Conservation (phyloP, 2,888 invertebrate species). For the Folsomia candida region DNA sequence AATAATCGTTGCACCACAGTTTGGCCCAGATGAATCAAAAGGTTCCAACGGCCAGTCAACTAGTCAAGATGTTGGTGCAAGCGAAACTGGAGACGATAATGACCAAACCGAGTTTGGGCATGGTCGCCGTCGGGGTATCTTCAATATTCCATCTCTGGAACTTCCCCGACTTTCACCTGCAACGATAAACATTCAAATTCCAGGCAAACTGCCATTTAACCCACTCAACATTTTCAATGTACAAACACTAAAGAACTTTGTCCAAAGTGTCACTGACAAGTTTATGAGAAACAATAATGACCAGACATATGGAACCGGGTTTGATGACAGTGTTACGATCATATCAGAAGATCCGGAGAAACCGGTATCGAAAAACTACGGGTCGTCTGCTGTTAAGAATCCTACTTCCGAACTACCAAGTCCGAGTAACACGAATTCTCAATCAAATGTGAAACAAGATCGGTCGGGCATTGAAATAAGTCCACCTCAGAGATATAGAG, state of each 20-base stretch:
- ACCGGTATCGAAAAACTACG: constrained; percentile 19
- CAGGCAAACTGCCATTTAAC: constrained; percentile 38
- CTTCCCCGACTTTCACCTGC: constrained; percentile 19
- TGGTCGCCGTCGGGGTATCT: constrained; percentile 29
- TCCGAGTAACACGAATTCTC: neutral
- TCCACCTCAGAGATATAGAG: neutral
- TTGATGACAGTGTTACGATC: constrained; percentile 32
- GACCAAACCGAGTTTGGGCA: constrained; percentile 1
- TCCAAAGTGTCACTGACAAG: constrained; percentile 37
- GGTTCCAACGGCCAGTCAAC: neutral
- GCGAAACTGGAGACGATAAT: neutral
- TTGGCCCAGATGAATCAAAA: constrained; percentile 7
- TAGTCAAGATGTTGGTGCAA: neutral
- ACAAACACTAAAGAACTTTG: constrained; percentile 33
- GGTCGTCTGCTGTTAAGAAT: neutral
- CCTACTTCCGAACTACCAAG: neutral
- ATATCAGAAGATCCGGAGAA: constrained; percentile 32
- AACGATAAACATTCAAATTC: constrained; percentile 38
- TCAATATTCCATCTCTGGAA: constrained; percentile 18
- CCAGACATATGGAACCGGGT: constrained; percentile 25
- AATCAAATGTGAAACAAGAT: neutral
- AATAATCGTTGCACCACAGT: constrained; percentile 31
- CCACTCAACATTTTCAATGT: constrained; percentile 37
- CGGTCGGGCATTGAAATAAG: neutral
- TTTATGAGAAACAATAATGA: constrained; percentile 20